Base-by-base conservation (phyloP, 2,888 invertebrate genomes). In the Odontocerum albicorne region DNA sequence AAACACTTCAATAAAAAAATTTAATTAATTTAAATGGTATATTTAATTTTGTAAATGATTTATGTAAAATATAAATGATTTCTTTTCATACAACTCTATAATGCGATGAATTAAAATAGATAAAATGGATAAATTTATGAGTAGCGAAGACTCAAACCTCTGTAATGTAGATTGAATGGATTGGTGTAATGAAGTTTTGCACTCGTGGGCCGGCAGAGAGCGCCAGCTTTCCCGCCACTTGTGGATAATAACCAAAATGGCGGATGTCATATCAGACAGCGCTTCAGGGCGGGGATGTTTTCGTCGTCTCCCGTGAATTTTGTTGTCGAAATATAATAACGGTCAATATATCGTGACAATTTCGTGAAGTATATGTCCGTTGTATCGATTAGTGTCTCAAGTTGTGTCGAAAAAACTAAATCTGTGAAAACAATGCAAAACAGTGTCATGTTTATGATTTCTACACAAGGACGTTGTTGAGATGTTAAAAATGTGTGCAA, bases 271-370 rank as follows among this genome's bases (percentile, higher is more conserved):
- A 51, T 50, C 50, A 35, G 56, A 46, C 56, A 50, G 45, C 22
- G 45, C 44, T 40, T 8, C 56, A 56, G 56, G 56, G 56, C 56
- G 56, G 56, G 56, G 56, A 56, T 56, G 49, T 36, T 55, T 49
- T 55, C 43, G 33, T 39, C 33, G 42, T 49, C 55, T 55, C 49
- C 40, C 42, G 40, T 44, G 31, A 46, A 35, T 55, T 55, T 20
- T 36, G 43, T 19, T 39, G 39, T 55, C 49, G 20, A 19, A 55
- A 27, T 49, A 43, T 44, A 21, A 27, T 43, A 43, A 38, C 55
- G 36, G 33, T 47, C 27, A 40, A 32, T 16, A 49, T 40, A 55
- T 49, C 39, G 42, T 15, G 49, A 42, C 17, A 8, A 49, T 10
- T 27, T 35, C 46, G 33, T 13, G 20, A 35, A 21, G 10, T 21